Evolutionary conservation across 2,797 vertebrate species (phyloP).

Genomic region (Lophura swinhoii): DNA sequence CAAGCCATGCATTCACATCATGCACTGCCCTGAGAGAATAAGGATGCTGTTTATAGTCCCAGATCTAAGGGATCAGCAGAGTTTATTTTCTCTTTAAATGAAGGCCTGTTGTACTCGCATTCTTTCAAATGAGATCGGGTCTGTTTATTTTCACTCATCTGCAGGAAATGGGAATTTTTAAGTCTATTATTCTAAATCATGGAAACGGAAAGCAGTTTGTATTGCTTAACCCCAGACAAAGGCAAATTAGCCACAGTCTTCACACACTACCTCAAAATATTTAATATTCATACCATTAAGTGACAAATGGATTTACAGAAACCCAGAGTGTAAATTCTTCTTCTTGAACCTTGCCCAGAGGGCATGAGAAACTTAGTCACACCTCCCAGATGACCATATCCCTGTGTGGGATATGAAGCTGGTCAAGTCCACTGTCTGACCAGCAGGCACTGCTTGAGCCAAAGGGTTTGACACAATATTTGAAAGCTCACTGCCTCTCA

Average conservation of each 20-base stretch:
- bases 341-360: conserved; percentile 7
- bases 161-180: conserved; percentile 57
- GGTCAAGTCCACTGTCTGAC: neutral
- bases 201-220: conserved; percentile 16
- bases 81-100: conserved; percentile 64
- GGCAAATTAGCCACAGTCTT: conserved; percentile 40
- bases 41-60: conserved; percentile 48
- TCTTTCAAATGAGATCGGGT: conserved; percentile 30
- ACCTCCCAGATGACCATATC: neutral
- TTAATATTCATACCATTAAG: neutral
- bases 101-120: conserved; percentile 42
- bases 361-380: neutral
- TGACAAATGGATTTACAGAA: neutral
- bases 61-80: conserved; percentile 36
- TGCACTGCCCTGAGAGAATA: conserved; percentile 39
- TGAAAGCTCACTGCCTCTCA: neutral
- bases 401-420: neutral
- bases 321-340: neutral
- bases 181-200: conserved; percentile 8
- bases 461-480: neutral
- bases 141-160: conserved; percentile 72
- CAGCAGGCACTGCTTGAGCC: neutral
- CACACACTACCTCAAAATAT: neutral
- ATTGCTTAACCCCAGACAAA: conserved; percentile 39
- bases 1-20: conserved; percentile 41